Base-by-base conservation (phyloP, 2,797 vertebrate genomes). In the Lagorchestes hirsutus region DNA sequence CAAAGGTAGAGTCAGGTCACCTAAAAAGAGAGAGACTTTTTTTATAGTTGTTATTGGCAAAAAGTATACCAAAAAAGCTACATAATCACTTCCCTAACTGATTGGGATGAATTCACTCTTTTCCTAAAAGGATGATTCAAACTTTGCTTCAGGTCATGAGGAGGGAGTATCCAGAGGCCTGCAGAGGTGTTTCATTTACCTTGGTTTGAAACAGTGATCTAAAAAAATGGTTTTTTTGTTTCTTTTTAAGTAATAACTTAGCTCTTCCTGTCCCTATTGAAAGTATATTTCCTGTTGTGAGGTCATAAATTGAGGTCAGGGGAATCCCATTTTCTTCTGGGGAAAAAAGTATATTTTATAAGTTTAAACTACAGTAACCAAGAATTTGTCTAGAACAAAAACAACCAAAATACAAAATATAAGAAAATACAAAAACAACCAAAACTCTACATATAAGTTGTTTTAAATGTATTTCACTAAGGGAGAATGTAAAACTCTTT, bases 401-500 rank as follows among this genome's bases (percentile, higher is more conserved):
- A 74, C 27, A 40, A 28, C 55, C 54, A 55, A 1, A 91, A 54
- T 91, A 54, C 90, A 16, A 3, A 52, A 52, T 52, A 52, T 6
- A 52, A 52, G 6, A 52, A 52, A 52, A 52, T 52, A 58, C 93
- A 55, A 87, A 12, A 50, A 74, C 27, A 40, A 31, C 55, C 55
- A 55, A 1, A 92, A 27, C 27, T 13, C 74, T 67, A 16, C 6
- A 50, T 90, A 40, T 50, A 58, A 91, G 3, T 82, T 91, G 40
- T 87, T 90, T 95, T 40, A 95, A 90, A 18, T 92, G 92, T 34
- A 14, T 62, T 93, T 95, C 91, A 94, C 56, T 92, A n/a, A 96
- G 24, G n/a, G 57, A 92, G 18, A 52, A 90, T 28, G 22, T 56
- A 62, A 93, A 54, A 54, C 5, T 2, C 24, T 14, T 14, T 34